These are phyloP conservation scores for Phania funesta DNA, from an alignment of 2,888 invertebrate genomes.

Conservation along the genomic window DNA sequence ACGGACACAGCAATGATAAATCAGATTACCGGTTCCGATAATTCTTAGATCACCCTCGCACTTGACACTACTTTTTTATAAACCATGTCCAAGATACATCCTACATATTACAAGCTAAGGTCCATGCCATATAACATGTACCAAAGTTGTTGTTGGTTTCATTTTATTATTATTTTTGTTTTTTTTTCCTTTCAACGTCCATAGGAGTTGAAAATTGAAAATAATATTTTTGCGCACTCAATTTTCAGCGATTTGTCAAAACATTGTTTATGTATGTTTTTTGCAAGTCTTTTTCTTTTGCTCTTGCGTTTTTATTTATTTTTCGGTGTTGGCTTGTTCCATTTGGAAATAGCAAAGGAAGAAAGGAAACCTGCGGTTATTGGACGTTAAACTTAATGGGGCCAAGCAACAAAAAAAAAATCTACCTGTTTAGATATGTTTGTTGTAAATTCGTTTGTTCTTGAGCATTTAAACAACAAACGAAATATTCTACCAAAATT, in stretches of 20 bases:
- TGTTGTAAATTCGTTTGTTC: constrained; percentile 23
- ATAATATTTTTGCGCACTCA: constrained; percentile 79
- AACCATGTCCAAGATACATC: constrained; percentile 31
- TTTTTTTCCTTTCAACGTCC: neutral
- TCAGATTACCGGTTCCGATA: neutral
- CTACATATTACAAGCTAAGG: constrained; percentile 46
- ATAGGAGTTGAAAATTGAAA: constrained; percentile 76
- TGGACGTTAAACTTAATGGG: constrained; percentile 56
- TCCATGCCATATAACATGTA: constrained; percentile 36
- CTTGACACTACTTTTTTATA: constrained; percentile 6
- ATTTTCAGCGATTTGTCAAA: constrained; percentile 80
- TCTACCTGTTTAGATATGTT: constrained; percentile 61
- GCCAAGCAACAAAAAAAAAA: constrained; percentile 13
- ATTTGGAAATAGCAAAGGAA: constrained; percentile 28
- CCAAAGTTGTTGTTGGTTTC: neutral
- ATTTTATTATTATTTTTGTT: neutral
- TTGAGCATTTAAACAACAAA: constrained; percentile 39
- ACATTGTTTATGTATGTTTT: constrained; percentile 76
- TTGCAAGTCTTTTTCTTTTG: constrained; percentile 1
- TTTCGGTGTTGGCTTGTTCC: constrained; percentile 24
- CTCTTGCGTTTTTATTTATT: neutral
- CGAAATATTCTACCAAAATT: constrained; percentile 18
- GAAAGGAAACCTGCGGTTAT: constrained; percentile 55
- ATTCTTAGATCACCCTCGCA: neutral
- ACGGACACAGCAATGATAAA: neutral